phyloP scores from a whole-genome alignment of 2,113 vertebrate genomes.

The Leucosticte australis region DNA sequence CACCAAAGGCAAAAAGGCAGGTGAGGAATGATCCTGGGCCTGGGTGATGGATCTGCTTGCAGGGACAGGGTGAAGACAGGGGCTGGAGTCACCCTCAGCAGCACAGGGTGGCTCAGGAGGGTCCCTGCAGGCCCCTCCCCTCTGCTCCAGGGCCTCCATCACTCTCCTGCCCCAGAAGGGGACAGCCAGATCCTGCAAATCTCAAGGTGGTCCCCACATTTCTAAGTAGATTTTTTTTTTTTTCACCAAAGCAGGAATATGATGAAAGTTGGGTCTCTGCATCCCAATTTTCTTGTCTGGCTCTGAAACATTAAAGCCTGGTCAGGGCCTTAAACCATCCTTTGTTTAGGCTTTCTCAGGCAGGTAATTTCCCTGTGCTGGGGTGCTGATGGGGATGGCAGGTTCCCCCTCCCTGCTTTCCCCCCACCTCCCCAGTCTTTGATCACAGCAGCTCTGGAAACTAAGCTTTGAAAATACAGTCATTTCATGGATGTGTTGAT shows the following conservation, averaged over 20 bases:
- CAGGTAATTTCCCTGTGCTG: not conserved
- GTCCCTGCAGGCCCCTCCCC: not conserved
- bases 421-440: constrained; percentile 9
- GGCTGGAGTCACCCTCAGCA: not conserved
- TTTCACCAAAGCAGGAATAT: not conserved
- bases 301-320: not conserved
- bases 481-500: constrained; percentile 53
- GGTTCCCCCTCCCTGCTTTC: not conserved
- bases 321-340: not conserved
- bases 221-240: not conserved
- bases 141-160: not conserved
- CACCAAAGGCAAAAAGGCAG: rapidly evolving
- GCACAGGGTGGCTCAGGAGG: not conserved
- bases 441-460: constrained; percentile 48
- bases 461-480: constrained; percentile 44
- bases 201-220: rapidly evolving
- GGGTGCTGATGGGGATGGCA: not conserved
- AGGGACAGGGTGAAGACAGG: not conserved
- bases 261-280: not conserved
- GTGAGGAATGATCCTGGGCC: rapidly evolving
- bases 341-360: not conserved
- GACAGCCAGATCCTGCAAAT: not conserved
- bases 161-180: not conserved
- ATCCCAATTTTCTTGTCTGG: not conserved
- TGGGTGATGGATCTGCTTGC: rapidly evolving